phyloP scores from a whole-genome alignment of 1,140 invertebrate species.

The Wasmannia auropunctata region DNA sequence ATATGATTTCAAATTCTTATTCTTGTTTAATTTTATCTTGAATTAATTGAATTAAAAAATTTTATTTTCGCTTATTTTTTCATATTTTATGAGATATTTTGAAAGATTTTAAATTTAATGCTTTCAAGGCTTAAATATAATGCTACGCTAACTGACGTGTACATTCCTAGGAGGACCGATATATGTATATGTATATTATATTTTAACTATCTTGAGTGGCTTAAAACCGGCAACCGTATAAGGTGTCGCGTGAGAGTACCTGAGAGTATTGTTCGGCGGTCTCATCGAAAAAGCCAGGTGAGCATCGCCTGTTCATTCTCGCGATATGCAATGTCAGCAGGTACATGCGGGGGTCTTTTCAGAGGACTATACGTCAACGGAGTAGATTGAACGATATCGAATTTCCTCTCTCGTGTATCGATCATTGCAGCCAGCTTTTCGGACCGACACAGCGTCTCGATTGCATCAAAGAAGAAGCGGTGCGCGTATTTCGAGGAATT shows the following conservation, averaged over 20 bases:
- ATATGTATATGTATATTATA: neutral
- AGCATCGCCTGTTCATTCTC: conserved; percentile 81
- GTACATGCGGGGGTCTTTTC: conserved; percentile 74
- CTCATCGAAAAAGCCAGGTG: conserved; percentile 80
- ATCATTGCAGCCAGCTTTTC: conserved; percentile 17
- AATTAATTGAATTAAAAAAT: too few species aligned
- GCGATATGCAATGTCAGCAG: conserved; percentile 81
- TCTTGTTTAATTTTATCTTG: neutral
- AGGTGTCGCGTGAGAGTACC: conserved; percentile 2
- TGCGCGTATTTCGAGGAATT: neutral
- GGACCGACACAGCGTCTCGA: neutral
- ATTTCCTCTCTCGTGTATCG: conserved; percentile 46
- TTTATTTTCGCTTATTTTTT: neutral
- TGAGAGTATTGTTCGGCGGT: conserved; percentile 51
- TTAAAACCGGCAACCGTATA: conserved; percentile 2
- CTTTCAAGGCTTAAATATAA: neutral
- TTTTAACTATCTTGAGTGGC: neutral
- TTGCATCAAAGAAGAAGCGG: neutral
- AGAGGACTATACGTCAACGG: conserved; percentile 71
- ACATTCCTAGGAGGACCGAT: neutral
- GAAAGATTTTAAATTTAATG: neutral
- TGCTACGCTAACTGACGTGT: neutral
- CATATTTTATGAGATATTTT: neutral
- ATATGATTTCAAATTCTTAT: neutral
- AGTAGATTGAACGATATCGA: conserved; percentile 62